phyloP scores from a whole-genome alignment of 2,888 invertebrate genomes.

The Spodoptera littoralis region DNA sequence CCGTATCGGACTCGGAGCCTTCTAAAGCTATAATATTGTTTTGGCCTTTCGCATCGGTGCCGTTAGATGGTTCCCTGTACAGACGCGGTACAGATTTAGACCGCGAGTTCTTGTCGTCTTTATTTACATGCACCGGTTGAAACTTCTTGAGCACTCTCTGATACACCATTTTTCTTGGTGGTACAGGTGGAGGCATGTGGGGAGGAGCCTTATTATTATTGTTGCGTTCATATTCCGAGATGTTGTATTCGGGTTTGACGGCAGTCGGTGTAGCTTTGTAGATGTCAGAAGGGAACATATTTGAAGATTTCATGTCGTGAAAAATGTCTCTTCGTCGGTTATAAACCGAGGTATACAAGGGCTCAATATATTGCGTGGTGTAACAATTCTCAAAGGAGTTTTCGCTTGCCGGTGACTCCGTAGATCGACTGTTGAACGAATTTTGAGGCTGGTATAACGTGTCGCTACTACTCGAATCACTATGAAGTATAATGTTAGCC shows the following conservation, averaged over 20 bases:
- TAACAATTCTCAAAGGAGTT: conserved; percentile 84
- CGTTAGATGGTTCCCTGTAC: conserved; percentile 81
- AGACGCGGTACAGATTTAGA: conserved; percentile 85
- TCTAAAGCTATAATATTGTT: conserved; percentile 79
- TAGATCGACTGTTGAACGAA: conserved; percentile 81
- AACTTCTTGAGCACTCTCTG: conserved; percentile 89
- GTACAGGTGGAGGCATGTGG: conserved; percentile 89
- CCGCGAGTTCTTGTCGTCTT: conserved; percentile 86
- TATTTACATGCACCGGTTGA: conserved; percentile 90
- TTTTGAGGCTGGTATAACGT: conserved; percentile 85
- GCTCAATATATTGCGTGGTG: conserved; percentile 84
- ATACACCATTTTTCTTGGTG: conserved; percentile 87
- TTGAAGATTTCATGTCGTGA: conserved; percentile 79
- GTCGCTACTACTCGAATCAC: conserved; percentile 85
- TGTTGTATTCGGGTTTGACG: conserved; percentile 80
- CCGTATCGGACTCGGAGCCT: conserved; percentile 85
- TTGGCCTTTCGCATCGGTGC: conserved; percentile 74
- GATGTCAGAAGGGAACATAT: conserved; percentile 82
- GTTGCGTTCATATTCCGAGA: conserved; percentile 73
- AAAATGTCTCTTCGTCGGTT: conserved; percentile 81
- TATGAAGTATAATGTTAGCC: conserved; percentile 84
- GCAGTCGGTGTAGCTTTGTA: conserved; percentile 87
- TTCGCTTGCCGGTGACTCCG: conserved; percentile 85
- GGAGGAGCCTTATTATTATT: conserved; percentile 83
- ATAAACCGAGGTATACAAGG: conserved; percentile 83